Percentiles rank a stretch among this genome's conserved stretches.
Conservation (phyloP, 2,113 vertebrate species). For the Isichthys henryi region DNA sequence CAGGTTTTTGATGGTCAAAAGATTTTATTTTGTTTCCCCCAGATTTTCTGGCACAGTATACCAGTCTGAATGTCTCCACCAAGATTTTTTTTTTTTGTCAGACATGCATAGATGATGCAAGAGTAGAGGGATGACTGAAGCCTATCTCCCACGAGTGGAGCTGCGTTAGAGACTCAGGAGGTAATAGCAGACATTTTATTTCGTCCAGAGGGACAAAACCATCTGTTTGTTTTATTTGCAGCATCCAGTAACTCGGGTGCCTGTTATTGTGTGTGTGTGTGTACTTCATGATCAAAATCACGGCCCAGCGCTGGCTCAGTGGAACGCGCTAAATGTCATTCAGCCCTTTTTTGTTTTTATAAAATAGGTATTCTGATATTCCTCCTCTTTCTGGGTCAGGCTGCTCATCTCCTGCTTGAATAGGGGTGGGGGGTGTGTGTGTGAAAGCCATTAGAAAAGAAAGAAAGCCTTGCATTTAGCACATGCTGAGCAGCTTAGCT, state of each 20-base stretch:
- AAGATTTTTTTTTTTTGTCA: neutral
- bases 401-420: neutral
- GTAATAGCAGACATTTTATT: neutral
- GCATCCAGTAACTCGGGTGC: neutral
- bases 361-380: neutral
- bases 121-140: neutral
- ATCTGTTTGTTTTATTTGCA: neutral
- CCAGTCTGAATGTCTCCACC: neutral
- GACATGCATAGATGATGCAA: conserved; percentile 8
- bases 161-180: neutral
- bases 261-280: neutral
- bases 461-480: conserved; percentile 13
- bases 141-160: neutral
- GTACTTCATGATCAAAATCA: neutral
- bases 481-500: conserved; percentile 35
- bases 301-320: neutral
- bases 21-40: neutral
- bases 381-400: neutral
- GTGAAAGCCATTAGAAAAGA: neutral
- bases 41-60: neutral
- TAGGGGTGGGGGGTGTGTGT: neutral
- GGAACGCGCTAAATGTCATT: neutral
- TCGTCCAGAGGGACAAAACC: neutral
- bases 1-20: neutral
- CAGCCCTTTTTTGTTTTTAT: neutral